Percentiles rank a stretch among this genome's conserved stretches.
Evolutionary conservation across 2,888 invertebrate genomes (phyloP).

Genomic region (Ochropleura plecta): DNA sequence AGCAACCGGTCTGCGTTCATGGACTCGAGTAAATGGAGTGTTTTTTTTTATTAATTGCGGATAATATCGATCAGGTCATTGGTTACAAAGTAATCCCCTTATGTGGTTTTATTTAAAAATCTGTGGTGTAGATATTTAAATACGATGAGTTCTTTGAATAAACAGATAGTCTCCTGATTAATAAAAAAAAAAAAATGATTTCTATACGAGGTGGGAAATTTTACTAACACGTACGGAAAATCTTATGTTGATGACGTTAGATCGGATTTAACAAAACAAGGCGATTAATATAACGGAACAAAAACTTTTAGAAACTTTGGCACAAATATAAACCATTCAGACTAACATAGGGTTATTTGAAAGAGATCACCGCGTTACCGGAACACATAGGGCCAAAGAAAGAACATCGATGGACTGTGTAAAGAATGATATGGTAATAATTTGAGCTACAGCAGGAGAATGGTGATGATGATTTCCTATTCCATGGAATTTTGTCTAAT

Average conservation of each 20-base stretch:
- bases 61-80: not conserved
- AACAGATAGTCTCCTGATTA: not conserved
- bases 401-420: no score
- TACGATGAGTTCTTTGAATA: not conserved
- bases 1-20: slow-evolving; percentile 19
- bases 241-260: not conserved
- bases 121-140: not conserved
- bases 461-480: no score
- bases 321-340: no score
- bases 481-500: no score
- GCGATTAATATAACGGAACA: no score
- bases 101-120: not conserved
- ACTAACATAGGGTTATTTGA: no score
- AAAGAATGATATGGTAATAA: no score
- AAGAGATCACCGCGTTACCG: no score
- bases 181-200: not conserved
- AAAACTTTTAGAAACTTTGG: no score
- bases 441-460: no score
- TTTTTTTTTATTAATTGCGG: slow-evolving; percentile 3
- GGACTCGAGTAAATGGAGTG: not conserved
- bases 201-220: slow-evolving; percentile 1
- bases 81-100: slow-evolving; percentile 1
- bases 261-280: not conserved
- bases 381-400: no score
- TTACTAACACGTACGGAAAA: not conserved